Base-by-base conservation (phyloP, 2,113 vertebrate species). In the Orycteropus afer region DNA sequence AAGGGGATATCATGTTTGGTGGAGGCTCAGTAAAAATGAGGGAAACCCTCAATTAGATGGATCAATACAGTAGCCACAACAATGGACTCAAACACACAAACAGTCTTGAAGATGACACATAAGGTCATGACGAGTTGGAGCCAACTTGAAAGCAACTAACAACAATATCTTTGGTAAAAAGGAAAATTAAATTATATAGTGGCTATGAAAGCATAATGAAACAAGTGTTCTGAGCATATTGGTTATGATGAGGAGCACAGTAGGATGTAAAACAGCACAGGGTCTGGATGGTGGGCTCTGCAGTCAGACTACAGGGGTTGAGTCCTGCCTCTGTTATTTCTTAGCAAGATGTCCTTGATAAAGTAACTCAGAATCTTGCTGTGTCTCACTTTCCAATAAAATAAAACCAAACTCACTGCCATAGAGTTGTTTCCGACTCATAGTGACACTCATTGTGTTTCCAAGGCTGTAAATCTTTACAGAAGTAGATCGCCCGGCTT, bases 331-430 rank as follows among this genome's bases (percentile, higher is more conserved):
- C 40, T 29, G 18, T 34, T 7, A 0, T 63, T 82, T 76, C 53
- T 53, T 63, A 4, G 0, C 1, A 11, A 5, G 11, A 47, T 23
- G 20, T 79, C 79, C 74, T 55, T 47, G 61, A 93, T 80, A 91
- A 86, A 87, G 45, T 4, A 40, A 76, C 51, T 85, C 3, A 2
- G 2, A 10, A 34, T 67, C 73, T 81, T 29, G 4, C 17, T 34
- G 45, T 65, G 77, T 7, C 67, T 90, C 53, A 32, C 32, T 95
- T 74, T 82, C n/a, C n/a, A n/a, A n/a, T n/a, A n/a, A n/a, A n/a
- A n/a, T n/a, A n/a, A n/a, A n/a, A n/a, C n/a, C n/a, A n/a, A n/a
- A n/a, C n/a, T n/a, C n/a, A n/a, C n/a, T n/a, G n/a, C n/a, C n/a
- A n/a, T n/a, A n/a, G n/a, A n/a, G n/a, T n/a, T n/a, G n/a, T n/a